Conservation (phyloP, 2,888 invertebrate species). For the Gryllus longicercus region DNA sequence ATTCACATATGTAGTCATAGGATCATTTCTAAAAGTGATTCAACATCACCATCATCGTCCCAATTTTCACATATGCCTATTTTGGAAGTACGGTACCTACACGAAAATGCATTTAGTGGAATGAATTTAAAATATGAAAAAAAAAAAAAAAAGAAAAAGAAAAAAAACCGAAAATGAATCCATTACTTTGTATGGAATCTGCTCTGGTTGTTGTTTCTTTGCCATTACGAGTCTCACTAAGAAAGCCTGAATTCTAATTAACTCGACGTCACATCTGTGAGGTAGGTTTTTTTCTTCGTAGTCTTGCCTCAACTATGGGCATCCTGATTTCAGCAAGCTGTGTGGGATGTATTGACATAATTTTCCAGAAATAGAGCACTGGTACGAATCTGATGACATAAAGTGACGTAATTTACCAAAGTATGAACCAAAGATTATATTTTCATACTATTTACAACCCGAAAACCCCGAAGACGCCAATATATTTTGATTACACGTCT, state of each 20-base stretch:
- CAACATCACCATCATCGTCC: too few relatives aligned
- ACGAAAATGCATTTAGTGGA: too few relatives aligned
- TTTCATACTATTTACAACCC: background rate
- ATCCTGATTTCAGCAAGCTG: conserved; percentile 5
- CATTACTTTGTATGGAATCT: too few relatives aligned
- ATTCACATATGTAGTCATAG: too few relatives aligned
- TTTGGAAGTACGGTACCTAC: too few relatives aligned
- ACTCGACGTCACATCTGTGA: background rate
- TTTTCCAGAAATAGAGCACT: conserved; percentile 1
- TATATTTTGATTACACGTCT: background rate
- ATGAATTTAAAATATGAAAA: too few relatives aligned
- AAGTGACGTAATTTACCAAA: background rate
- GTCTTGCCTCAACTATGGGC: background rate
- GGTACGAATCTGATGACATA: conserved; percentile 4
- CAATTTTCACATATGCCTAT: too few relatives aligned
- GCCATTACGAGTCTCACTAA: too few relatives aligned
- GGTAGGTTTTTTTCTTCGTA: background rate
- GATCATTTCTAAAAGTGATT: too few relatives aligned
- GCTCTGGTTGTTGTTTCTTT: too few relatives aligned
- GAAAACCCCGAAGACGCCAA: background rate
- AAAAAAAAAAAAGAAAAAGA: too few relatives aligned
- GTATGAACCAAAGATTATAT: background rate
- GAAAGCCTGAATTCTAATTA: background rate
- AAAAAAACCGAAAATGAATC: too few relatives aligned
- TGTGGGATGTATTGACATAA: conserved; percentile 1